Evolutionary conservation across 1,140 invertebrate species (phyloP).

Genomic region (Cepaea nemoralis): DNA sequence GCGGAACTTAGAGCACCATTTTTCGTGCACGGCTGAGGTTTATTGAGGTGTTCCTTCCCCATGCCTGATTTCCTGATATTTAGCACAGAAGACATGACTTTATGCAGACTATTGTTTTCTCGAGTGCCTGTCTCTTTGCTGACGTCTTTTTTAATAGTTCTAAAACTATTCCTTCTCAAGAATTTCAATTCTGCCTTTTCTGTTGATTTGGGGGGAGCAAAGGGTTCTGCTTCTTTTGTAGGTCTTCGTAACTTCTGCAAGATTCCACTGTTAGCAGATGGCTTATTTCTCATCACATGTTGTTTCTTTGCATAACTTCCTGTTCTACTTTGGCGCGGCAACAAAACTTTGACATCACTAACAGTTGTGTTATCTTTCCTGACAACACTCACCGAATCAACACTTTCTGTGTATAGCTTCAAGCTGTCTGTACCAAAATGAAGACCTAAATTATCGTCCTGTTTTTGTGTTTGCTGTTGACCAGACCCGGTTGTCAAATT

Average conservation of each 20-base stretch:
- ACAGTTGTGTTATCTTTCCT: neutral
- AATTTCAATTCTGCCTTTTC: neutral
- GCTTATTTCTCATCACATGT: no score
- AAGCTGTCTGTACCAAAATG: neutral
- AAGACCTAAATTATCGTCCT: neutral
- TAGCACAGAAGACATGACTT: neutral
- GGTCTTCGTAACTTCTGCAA: neutral
- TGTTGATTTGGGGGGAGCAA: neutral
- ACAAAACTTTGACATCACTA: neutral
- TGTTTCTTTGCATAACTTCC: no score
- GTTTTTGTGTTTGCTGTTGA: no score
- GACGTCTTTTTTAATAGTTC: neutral
- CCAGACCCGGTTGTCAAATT: no score
- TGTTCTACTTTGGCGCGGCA: no score
- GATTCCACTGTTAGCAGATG: no score
- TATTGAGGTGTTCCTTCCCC: no score
- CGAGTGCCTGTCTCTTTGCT: neutral
- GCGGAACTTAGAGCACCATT: neutral
- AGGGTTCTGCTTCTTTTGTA: neutral
- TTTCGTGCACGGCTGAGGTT: no score
- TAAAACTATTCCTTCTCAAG: neutral
- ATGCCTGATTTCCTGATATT: neutral
- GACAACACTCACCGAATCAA: neutral
- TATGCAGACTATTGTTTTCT: neutral
- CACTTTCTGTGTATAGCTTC: neutral